A percentile compares a stretch with the other conserved stretches of the same genome.
Conservation (phyloP, 2,797 vertebrate species). For the Acanthurus tractus region DNA sequence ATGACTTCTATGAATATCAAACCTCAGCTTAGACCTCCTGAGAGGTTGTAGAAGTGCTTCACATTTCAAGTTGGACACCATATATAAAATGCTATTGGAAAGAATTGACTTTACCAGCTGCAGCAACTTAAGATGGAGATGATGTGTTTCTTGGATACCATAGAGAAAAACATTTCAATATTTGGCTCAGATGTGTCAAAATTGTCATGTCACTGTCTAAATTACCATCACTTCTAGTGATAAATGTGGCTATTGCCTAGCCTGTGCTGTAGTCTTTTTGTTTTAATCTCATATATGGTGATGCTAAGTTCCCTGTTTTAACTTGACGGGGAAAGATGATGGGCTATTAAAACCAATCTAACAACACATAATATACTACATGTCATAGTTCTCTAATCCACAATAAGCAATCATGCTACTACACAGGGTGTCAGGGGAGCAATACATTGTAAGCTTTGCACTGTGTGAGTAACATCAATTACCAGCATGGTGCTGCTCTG, state of each 20-base stretch:
- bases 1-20: constrained; percentile 59
- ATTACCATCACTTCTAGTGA: constrained; percentile 34
- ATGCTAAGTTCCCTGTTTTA: constrained; percentile 65
- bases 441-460: constrained; percentile 64
- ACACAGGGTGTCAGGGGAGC: constrained; percentile 71
- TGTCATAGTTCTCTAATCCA: constrained; percentile 73
- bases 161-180: constrained; percentile 31
- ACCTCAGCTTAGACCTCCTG: constrained; percentile 59
- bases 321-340: constrained; percentile 73
- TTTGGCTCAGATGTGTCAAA: constrained; percentile 58
- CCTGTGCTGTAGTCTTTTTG: constrained; percentile 30
- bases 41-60: constrained; percentile 59
- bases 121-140: constrained; percentile 53
- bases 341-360: constrained; percentile 75
- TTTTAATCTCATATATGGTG: constrained; percentile 49
- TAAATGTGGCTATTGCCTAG: constrained; percentile 50
- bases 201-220: constrained; percentile 45
- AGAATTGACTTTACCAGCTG: constrained; percentile 65
- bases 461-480: constrained; percentile 68
- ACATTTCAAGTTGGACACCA: constrained; percentile 63
- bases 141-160: constrained; percentile 60
- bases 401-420: constrained; percentile 72
- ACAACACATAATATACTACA: constrained; percentile 73
- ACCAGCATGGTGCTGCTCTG: constrained; percentile 66
- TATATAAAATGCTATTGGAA: constrained; percentile 51